Conservation (phyloP, 2,113 vertebrate genomes). For the Cyprinodon brontotheroides region DNA sequence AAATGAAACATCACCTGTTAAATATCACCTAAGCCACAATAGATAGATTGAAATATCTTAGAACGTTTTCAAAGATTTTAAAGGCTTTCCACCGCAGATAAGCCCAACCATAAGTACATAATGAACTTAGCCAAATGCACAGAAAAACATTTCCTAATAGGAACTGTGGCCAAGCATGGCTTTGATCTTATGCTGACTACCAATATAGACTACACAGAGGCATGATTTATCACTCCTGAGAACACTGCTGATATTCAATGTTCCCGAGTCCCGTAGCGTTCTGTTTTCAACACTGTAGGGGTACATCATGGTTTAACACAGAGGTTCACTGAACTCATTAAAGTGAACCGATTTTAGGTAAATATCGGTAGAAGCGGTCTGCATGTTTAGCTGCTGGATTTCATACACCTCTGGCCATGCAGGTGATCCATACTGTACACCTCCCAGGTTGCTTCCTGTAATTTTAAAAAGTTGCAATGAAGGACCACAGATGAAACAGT, state of each 20-base stretch:
- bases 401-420: neutral
- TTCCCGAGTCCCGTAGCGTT: neutral
- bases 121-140: neutral
- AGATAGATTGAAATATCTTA: too few relatives aligned
- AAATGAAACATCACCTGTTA: too few relatives aligned
- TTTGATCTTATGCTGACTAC: neutral
- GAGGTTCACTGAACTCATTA: neutral
- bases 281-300: neutral
- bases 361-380: neutral
- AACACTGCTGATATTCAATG: too few relatives aligned
- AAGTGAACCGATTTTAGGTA: neutral
- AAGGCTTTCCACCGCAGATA: too few relatives aligned
- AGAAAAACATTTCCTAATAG: too few relatives aligned
- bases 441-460: neutral
- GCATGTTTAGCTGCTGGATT: neutral
- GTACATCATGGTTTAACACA: neutral
- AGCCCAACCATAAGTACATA: neutral
- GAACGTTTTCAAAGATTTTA: too few relatives aligned
- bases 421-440: neutral
- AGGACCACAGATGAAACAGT: constrained; percentile 4
- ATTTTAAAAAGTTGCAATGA: constrained; percentile 14
- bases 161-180: neutral
- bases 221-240: neutral
- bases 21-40: too few relatives aligned
- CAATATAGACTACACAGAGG: neutral